These are phyloP conservation scores for Sarcophaga peregrina DNA, from an alignment of 1,140 invertebrate genomes.

Conservation along the genomic window DNA sequence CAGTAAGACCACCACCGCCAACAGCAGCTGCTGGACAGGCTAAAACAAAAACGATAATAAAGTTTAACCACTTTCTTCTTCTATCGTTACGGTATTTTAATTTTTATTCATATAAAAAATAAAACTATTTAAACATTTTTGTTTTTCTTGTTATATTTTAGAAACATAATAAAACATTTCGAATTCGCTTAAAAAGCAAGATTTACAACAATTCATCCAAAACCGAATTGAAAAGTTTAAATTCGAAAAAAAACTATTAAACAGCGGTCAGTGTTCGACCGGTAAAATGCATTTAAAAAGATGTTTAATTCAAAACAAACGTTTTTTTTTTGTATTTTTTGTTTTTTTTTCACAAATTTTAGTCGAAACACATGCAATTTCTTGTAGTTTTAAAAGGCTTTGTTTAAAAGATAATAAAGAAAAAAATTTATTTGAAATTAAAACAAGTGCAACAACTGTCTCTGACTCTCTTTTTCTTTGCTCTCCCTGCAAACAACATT, in stretches of 20 bases:
- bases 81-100: constrained; percentile 32
- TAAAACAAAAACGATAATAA: neutral
- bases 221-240: neutral
- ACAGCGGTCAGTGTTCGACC: constrained; percentile 39
- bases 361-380: too few relatives aligned
- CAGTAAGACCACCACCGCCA: neutral
- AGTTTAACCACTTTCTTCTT: constrained; percentile 18
- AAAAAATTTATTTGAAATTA: neutral
- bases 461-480: neutral
- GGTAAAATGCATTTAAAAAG: constrained; percentile 1
- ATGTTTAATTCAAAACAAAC: neutral
- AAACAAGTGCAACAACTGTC: constrained; percentile 7
- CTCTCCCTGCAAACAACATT: too few relatives aligned
- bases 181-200: neutral
- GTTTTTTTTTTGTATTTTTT: constrained; percentile 16
- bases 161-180: neutral
- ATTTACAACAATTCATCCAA: constrained; percentile 11
- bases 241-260: neutral
- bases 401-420: too few relatives aligned
- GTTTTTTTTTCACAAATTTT: neutral
- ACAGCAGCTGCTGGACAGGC: neutral
- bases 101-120: neutral
- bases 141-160: neutral
- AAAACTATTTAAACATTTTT: neutral
- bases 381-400: too few relatives aligned